These are phyloP conservation scores for Pseudochirops corinnae DNA, from an alignment of 2,797 vertebrate species.

Conservation along the genomic window DNA sequence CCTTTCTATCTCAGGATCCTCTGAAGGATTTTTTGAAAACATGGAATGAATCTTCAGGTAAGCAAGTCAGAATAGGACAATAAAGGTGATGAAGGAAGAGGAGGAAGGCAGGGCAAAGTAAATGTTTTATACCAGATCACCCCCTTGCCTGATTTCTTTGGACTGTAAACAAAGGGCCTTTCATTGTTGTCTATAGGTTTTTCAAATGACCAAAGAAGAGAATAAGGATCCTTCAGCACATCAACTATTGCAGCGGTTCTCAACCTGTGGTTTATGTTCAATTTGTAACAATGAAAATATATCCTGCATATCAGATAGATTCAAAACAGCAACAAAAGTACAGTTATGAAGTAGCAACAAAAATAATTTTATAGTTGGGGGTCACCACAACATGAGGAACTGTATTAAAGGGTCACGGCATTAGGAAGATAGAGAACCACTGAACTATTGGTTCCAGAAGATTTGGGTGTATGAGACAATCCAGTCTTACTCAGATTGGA, in stretches of 20 bases:
- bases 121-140: background rate
- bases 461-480: background rate
- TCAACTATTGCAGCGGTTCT: background rate
- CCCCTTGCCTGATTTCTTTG: background rate
- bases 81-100: background rate
- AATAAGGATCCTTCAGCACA: background rate
- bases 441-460: constrained; percentile 2
- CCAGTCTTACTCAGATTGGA: background rate
- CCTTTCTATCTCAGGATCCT: background rate
- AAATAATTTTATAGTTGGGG: too few species aligned
- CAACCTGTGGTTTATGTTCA: too few species aligned
- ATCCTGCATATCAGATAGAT: too few species aligned
- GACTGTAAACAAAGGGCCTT: constrained; percentile 23
- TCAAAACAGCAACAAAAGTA: too few species aligned
- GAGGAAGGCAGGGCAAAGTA: background rate
- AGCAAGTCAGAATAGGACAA: constrained; percentile 12
- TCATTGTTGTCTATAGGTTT: background rate
- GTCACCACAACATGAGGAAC: too few species aligned
- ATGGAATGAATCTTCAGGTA: constrained; percentile 11
- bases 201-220: background rate
- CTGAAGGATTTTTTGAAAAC: constrained; percentile 1
- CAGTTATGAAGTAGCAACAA: too few species aligned
- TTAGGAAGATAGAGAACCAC: too few species aligned
- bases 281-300: too few species aligned
- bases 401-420: too few species aligned